Evolutionary conservation across 2,113 vertebrate species (phyloP).

Genomic region (Cygnus atratus): DNA sequence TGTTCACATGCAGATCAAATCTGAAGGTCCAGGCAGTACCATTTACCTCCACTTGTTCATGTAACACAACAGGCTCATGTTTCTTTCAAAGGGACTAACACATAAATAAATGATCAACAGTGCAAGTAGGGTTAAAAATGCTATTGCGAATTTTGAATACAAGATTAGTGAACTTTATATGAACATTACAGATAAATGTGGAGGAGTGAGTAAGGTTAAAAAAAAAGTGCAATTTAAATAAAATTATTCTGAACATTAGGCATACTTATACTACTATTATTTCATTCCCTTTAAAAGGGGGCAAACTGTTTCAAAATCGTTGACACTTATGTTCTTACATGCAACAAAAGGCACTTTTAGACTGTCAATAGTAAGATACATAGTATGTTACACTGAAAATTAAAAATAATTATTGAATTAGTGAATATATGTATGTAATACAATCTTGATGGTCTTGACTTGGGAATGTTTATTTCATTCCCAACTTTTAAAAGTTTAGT

Average conservation of each 20-base stretch:
- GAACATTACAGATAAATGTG: neutral
- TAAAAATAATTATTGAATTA: neutral
- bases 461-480: neutral
- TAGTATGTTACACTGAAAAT: neutral
- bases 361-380: neutral
- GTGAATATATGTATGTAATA: neutral
- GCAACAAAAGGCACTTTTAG: neutral
- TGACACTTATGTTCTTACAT: neutral
- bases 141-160: neutral
- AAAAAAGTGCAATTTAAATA: neutral
- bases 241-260: neutral
- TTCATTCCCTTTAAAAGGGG: neutral
- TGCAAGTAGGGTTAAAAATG: neutral
- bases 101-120: neutral
- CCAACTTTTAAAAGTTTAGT: neutral
- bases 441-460: neutral
- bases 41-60: neutral
- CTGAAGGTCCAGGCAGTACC: neutral
- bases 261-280: neutral
- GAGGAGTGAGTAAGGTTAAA: neutral
- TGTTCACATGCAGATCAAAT: neutral
- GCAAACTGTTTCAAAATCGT: neutral
- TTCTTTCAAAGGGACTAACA: neutral
- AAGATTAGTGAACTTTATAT: neutral
- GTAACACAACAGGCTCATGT: neutral